These are phyloP conservation scores for Liasis olivaceus DNA, from an alignment of 2,797 vertebrate species.

Conservation along the genomic window DNA sequence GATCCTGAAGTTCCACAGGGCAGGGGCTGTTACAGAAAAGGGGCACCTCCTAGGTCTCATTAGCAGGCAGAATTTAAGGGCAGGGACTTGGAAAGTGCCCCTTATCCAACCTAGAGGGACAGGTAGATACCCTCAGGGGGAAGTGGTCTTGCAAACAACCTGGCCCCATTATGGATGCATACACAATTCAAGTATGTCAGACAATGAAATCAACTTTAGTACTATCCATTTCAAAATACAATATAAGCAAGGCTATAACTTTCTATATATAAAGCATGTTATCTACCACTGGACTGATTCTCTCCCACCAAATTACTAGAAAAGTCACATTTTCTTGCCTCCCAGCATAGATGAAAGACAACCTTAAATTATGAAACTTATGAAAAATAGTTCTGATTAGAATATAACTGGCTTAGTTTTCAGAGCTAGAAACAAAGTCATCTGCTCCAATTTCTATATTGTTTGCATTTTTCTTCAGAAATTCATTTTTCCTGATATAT, in stretches of 20 bases:
- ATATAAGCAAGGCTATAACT: neutral
- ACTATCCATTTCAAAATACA: neutral
- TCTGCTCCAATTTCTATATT: neutral
- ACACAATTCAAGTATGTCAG: neutral
- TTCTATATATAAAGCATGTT: neutral
- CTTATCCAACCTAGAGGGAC: neutral
- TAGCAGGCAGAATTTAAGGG: neutral
- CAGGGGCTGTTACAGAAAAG: neutral
- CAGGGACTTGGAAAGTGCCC: neutral
- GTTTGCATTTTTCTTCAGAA: neutral
- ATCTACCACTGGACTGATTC: neutral
- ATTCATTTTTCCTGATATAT: neutral
- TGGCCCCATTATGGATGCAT: neutral
- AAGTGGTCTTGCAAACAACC: neutral
- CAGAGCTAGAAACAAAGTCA: neutral
- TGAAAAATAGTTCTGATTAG: constrained; percentile 7
- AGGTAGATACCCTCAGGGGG: neutral
- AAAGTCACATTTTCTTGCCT: neutral
- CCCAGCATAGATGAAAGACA: neutral
- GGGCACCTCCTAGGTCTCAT: neutral
- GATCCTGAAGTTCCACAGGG: neutral
- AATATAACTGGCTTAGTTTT: neutral
- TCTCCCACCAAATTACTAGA: neutral
- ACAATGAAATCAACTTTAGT: neutral
- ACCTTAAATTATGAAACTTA: neutral